A percentile compares a stretch with the other conserved stretches of the same genome.
Evolutionary conservation across 2,797 vertebrate species (phyloP).

Genomic region (Adelosebastes latens): DNA sequence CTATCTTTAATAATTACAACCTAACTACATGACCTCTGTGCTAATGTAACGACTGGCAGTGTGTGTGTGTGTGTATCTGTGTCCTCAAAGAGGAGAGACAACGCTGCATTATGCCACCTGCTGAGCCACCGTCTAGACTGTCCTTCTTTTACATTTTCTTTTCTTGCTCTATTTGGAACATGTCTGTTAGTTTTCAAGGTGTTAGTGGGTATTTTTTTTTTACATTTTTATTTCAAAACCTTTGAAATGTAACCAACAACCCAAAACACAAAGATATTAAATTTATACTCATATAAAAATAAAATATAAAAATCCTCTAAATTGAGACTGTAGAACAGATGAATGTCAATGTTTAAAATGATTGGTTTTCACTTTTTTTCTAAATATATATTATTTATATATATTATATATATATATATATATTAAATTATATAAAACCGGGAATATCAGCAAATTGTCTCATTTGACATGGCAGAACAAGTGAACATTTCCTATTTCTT

Average conservation of each 20-base stretch:
- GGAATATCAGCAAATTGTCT: background rate
- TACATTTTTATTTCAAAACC: background rate
- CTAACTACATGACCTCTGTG: background rate
- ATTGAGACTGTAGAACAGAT: background rate
- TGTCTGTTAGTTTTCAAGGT: background rate
- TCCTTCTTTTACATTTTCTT: background rate
- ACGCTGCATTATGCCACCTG: background rate
- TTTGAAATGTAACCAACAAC: background rate
- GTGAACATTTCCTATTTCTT: no score
- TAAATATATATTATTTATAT: no score
- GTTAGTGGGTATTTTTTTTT: background rate
- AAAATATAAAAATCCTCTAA: background rate
- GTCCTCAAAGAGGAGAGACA: background rate
- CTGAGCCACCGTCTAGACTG: background rate
- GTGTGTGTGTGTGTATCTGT: background rate
- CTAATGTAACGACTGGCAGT: background rate
- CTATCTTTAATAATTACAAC: background rate
- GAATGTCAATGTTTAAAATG: background rate
- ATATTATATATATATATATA: no score
- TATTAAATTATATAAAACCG: background rate
- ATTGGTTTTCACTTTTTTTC: background rate
- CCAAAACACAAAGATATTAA: background rate
- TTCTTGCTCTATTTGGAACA: background rate
- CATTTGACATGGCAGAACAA: no score
- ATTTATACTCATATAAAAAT: background rate